Conservation (phyloP, 2,797 vertebrate genomes). For the Odontamblyopus rebecca region DNA sequence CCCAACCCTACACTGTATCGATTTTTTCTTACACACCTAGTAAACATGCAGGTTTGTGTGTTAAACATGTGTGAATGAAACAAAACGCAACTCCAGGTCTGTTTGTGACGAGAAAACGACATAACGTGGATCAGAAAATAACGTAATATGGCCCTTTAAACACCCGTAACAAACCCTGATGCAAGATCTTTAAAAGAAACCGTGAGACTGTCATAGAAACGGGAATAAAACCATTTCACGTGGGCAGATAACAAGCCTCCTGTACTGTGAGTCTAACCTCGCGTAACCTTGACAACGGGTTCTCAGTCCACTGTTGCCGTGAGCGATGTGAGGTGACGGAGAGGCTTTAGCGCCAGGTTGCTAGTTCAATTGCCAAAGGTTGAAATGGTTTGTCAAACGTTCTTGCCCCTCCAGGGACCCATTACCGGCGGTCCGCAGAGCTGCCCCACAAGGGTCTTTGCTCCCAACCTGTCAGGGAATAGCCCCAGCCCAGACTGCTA, state of each 20-base stretch:
- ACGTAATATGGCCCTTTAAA: neutral
- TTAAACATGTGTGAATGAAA: too few relatives aligned
- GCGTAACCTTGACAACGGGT: slow-evolving; percentile 65
- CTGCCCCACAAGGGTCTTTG: slow-evolving; percentile 12
- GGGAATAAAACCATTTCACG: slow-evolving; percentile 12
- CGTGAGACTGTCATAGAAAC: neutral
- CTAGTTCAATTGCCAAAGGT: slow-evolving; percentile 33
- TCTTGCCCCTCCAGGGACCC: slow-evolving; percentile 25
- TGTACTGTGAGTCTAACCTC: slow-evolving; percentile 40
- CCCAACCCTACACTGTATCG: too few relatives aligned
- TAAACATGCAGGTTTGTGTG: too few relatives aligned
- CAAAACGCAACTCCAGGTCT: too few relatives aligned
- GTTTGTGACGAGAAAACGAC: too few relatives aligned
- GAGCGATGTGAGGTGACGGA: neutral
- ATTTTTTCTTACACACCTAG: too few relatives aligned
- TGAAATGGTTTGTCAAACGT: slow-evolving; percentile 37
- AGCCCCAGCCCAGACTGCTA: slow-evolving; percentile 39
- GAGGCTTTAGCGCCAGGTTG: slow-evolving; percentile 16
- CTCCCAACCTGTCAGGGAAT: slow-evolving; percentile 53
- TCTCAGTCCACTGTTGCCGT: slow-evolving; percentile 51
- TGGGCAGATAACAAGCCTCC: slow-evolving; percentile 46
- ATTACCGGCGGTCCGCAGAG: slow-evolving; percentile 55
- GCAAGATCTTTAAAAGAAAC: neutral
- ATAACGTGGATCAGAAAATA: neutral
- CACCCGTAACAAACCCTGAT: neutral